These are phyloP conservation scores for Ophiothrix spiculata DNA, from an alignment of 35 echinoderm and acorn worm species.

Conservation along the genomic window DNA sequence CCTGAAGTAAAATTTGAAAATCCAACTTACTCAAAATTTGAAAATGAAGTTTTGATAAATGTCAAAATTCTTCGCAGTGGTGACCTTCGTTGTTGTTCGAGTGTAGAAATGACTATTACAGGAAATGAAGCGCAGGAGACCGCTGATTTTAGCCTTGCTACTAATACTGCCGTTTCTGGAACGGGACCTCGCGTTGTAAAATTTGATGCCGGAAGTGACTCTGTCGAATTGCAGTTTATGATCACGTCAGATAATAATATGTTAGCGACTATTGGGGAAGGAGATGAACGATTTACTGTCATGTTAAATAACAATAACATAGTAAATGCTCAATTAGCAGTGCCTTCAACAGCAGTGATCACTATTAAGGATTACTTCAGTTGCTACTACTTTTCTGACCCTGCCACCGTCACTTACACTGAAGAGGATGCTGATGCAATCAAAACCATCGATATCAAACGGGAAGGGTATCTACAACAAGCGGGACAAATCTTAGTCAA, in stretches of 20 bases:
- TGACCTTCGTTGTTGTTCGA: neutral
- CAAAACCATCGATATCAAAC: no score
- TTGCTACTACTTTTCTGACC: neutral
- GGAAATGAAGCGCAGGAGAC: neutral
- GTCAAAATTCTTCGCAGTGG: neutral
- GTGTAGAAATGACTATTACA: neutral
- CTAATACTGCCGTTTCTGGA: neutral
- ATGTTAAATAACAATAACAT: neutral
- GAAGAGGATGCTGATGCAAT: no score
- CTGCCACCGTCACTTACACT: no score
- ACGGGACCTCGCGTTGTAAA: neutral
- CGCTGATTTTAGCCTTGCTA: neutral
- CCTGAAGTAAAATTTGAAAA: neutral
- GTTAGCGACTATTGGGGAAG: neutral
- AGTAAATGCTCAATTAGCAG: neutral
- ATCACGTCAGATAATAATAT: neutral
- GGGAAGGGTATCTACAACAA: neutral
- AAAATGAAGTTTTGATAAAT: neutral
- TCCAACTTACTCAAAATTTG: neutral
- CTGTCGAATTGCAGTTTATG: neutral
- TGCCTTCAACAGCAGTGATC: neutral
- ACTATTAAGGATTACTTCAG: neutral
- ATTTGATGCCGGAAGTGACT: neutral
- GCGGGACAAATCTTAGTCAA: neutral
- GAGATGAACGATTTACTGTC: neutral